Conservation (phyloP, 2,113 vertebrate genomes). For the Ceuthmochares aereus region DNA sequence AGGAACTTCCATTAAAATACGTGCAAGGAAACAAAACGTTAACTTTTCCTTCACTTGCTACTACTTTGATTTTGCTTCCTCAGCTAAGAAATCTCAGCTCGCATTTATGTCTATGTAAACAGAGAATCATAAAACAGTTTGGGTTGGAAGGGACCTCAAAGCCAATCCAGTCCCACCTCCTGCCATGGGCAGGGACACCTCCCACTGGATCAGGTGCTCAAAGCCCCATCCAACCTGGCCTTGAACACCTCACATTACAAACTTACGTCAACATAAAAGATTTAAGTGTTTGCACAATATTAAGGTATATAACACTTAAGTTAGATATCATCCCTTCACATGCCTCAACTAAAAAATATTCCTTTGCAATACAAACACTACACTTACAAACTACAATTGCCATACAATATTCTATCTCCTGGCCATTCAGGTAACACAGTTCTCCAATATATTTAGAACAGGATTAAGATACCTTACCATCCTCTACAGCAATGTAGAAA, state of each 20-base stretch:
- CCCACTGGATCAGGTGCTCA: too few relatives aligned
- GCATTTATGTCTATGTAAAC: too few relatives aligned
- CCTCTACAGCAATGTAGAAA: not conserved
- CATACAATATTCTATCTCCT: not conserved
- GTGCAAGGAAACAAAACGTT: rapidly evolving
- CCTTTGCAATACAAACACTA: not conserved
- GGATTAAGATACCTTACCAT: not conserved
- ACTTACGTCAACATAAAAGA: not conserved
- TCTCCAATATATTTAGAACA: not conserved
- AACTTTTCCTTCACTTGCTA: not conserved
- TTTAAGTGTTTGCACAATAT: not conserved
- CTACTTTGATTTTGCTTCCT: not conserved
- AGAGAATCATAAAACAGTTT: too few relatives aligned
- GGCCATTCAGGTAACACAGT: not conserved
- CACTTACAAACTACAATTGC: not conserved
- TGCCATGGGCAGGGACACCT: too few relatives aligned
- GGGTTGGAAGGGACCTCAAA: too few relatives aligned
- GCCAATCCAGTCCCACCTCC: too few relatives aligned
- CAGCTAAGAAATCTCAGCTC: not conserved
- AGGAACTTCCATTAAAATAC: not conserved
- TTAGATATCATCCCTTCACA: not conserved
- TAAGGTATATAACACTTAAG: not conserved
- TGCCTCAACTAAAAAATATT: not conserved
- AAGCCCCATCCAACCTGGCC: too few relatives aligned
- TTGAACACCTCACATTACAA: too few relatives aligned